Percentiles rank a stretch among this genome's conserved stretches.
These are phyloP conservation scores for Monochamus alternatus DNA, from an alignment of 2,888 invertebrate species.

Conservation along the genomic window DNA sequence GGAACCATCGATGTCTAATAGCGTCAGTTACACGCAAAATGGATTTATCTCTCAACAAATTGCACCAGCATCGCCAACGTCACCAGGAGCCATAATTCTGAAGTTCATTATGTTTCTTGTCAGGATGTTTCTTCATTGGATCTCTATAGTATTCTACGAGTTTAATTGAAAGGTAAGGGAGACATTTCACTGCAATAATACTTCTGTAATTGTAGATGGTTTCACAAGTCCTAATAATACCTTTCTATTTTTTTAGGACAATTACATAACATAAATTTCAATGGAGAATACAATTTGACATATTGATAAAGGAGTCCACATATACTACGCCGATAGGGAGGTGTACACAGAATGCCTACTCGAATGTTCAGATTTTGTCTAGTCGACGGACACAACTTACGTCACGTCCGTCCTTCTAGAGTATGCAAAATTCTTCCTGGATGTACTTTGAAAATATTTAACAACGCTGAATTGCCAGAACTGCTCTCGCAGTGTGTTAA, in stretches of 20 bases:
- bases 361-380: slow-evolving; percentile 97
- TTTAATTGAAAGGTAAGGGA: slow-evolving; percentile 97
- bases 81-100: slow-evolving; percentile 74
- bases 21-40: slow-evolving; percentile 87
- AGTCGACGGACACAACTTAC: slow-evolving; percentile 96
- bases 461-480: slow-evolving; percentile 96
- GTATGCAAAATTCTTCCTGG: slow-evolving; percentile 97
- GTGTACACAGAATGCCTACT: slow-evolving; percentile 97
- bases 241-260: slow-evolving; percentile 93
- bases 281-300: slow-evolving; percentile 98
- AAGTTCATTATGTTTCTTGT: slow-evolving; percentile 84
- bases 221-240: slow-evolving; percentile 98
- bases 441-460: slow-evolving; percentile 97
- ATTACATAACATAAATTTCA: slow-evolving; percentile 97
- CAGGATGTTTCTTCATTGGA: slow-evolving; percentile 81
- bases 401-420: slow-evolving; percentile 97
- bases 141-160: slow-evolving; percentile 97
- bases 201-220: slow-evolving; percentile 95
- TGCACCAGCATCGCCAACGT: slow-evolving; percentile 58
- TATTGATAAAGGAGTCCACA: slow-evolving; percentile 96
- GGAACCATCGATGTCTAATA: slow-evolving; percentile 95
- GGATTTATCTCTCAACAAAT: slow-evolving; percentile 78
- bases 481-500: slow-evolving; percentile 93
- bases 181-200: slow-evolving; percentile 91
- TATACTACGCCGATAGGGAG: slow-evolving; percentile 89